Evolutionary conservation across 2,888 invertebrate genomes (phyloP), one percentile per base, ranked within the genome.

Genomic region (Spodoptera littoralis): DNA sequence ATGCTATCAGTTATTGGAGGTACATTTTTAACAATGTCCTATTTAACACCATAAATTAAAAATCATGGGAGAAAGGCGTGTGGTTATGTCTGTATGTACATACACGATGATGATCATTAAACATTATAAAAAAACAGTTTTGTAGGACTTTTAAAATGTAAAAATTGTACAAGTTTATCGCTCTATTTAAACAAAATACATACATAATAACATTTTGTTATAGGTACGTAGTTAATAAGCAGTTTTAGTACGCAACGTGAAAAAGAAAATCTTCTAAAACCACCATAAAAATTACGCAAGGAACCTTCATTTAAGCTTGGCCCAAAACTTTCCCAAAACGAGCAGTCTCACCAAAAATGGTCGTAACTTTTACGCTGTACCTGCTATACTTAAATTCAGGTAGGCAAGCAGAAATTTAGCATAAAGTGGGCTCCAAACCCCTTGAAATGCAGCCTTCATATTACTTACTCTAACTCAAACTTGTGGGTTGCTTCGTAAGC

Each of bases 331-430:
- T 53, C 13, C 11, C 43, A 8, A 42, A 51, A 70, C 42, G 56
- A 56, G 46, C 60, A 45, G 50, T 63, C 61, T 65, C 53, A 67
- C 55, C 60, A 44, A 58, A 69, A 76, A 58, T 51, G 48, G 24
- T 62, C 57, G 51, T 59, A 62, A 60, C 30, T 53, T 74, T 72
- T 53, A 60, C 48, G 49, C 11, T 68, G 30, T 52, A 48, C 9
- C 36, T 36, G 36, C 30, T 62, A 54, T 53, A 47, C 48, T 48
- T 56, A 27, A 67, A 59, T 45, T 59, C 24, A 67, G 49, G 62
- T 30, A 62, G 24, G 12, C 49, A 45, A 45, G n/a, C 45, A 8
- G 2, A 49, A 30, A 60, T 66, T 66, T 42, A 62, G 44, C 30
- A 56, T 63, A 13, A 59, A 63, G 53, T 6, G n/a, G 27, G 11